Base-by-base conservation (phyloP, 2,797 vertebrate genomes). In the Setipinna tenuifilis region DNA sequence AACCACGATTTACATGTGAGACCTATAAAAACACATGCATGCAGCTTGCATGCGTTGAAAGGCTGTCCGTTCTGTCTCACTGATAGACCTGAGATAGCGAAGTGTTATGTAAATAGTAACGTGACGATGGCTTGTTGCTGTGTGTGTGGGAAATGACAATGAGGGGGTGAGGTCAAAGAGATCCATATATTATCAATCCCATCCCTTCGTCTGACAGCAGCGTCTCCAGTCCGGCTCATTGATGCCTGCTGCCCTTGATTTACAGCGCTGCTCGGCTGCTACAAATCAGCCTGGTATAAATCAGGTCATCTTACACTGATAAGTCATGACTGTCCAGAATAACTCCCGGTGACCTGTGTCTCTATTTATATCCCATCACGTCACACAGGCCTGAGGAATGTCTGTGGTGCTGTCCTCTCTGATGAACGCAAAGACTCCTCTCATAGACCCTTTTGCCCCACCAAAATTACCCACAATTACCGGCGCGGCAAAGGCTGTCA, bases 191-290 rank as follows among this genome's bases (percentile, higher is more conserved):
- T 88, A 83, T 82, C 50, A 46, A 78, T 44, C 81, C 54, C 78
- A 35, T 23, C 59, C 28, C 75, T 65, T 28, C 44, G 44, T 82
- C 80, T 75, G 84, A 71, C 83, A 59, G 80, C 82, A 41, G 84
- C 81, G 80, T 84, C 82, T 84, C 57, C 58, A 86, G 19, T 85
- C 83, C 83, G 81, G 89, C 71, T 87, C 86, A 87, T 90, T 88
- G 89, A 65, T 82, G 85, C 59, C 78, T 89, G n/a, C 83, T 86
- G 11, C 41, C 23, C 31, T n/a, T 90, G 87, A 90, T 91, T 91
- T 89, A 90, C 65, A 62, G 81, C 65, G 35, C 11, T n/a, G 31
- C 58, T 80, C 46, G 28, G 44, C 28, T 75, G 78, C 10, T 87
- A 28, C 83, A 86, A 87, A 82, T 16, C 19, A 84, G 78, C 85